A percentile compares a stretch with the other conserved stretches of the same genome.
Evolutionary conservation across 2,888 invertebrate species (phyloP).

Genomic region (Plebejus anna): DNA sequence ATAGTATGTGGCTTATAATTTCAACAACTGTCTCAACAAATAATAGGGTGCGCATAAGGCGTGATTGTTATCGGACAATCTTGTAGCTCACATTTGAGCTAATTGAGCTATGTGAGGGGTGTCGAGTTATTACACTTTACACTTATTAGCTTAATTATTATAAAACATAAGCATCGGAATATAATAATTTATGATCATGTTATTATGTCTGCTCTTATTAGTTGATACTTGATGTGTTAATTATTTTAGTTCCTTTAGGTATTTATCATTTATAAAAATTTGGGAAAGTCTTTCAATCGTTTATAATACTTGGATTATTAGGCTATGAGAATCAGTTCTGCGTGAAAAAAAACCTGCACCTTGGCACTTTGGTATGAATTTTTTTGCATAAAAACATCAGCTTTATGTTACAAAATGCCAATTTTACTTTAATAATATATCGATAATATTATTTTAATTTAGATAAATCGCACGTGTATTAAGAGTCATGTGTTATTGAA

Average conservation of each 20-base stretch:
- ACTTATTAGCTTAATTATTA: neutral
- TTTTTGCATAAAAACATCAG: too few relatives aligned
- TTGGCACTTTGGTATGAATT: too few relatives aligned
- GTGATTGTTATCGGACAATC: conserved; percentile 17
- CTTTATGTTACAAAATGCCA: too few relatives aligned
- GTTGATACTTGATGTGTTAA: neutral
- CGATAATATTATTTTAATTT: neutral
- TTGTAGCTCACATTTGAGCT: conserved; percentile 11
- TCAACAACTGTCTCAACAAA: conserved; percentile 18
- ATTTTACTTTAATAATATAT: too few relatives aligned
- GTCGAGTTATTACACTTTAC: neutral
- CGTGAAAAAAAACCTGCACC: too few relatives aligned
- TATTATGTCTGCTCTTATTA: neutral
- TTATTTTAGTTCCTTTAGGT: neutral
- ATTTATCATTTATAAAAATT: too few relatives aligned
- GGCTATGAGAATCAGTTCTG: too few relatives aligned
- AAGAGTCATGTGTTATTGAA: neutral
- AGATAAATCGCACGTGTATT: neutral
- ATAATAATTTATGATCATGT: neutral
- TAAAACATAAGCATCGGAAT: conserved; percentile 21
- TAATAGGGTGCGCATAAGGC: neutral
- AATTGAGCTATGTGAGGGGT: conserved; percentile 17
- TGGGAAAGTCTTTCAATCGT: too few relatives aligned
- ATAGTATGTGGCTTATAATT: neutral
- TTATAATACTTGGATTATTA: too few relatives aligned